A percentile compares a stretch with the other conserved stretches of the same genome.
Evolutionary conservation across 2,888 invertebrate genomes (phyloP).

Genomic region (Temnothorax ravouxi): DNA sequence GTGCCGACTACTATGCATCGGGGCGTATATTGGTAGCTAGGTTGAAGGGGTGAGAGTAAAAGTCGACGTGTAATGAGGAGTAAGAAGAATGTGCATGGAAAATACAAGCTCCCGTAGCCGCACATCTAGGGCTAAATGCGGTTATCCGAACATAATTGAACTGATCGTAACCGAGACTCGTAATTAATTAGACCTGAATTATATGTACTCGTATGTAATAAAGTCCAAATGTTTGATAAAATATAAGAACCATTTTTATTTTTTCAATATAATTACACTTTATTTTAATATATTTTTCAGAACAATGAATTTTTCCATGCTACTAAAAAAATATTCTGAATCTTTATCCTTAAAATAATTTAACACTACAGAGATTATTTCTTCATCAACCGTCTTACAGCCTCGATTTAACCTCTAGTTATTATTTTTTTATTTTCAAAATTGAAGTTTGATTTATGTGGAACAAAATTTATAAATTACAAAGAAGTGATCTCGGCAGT

Average conservation of each 20-base stretch:
- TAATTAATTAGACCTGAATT: not conserved
- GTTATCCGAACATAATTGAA: slow-evolving; percentile 9
- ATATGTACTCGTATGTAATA: not conserved
- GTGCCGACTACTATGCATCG: not conserved
- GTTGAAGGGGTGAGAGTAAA: slow-evolving; percentile 22
- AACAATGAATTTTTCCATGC: not conserved
- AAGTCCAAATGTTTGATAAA: not conserved
- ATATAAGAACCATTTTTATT: not conserved
- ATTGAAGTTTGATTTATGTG: not conserved
- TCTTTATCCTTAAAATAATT: not conserved
- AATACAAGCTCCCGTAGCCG: not conserved
- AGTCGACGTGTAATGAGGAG: slow-evolving; percentile 10
- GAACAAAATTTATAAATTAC: not conserved
- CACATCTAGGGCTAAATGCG: not conserved
- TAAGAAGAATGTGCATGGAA: not conserved
- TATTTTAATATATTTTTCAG: not conserved
- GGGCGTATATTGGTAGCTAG: slow-evolving; percentile 11
- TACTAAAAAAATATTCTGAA: not conserved
- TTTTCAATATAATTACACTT: not conserved
- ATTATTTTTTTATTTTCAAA: slow-evolving; percentile 4
- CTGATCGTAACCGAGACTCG: not conserved
- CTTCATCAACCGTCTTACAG: not conserved
- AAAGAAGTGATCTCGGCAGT: not conserved
- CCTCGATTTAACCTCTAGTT: not conserved
- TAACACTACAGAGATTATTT: not conserved